Base-by-base conservation (phyloP, 2,797 vertebrate species). In the Diceros bicornis region DNA sequence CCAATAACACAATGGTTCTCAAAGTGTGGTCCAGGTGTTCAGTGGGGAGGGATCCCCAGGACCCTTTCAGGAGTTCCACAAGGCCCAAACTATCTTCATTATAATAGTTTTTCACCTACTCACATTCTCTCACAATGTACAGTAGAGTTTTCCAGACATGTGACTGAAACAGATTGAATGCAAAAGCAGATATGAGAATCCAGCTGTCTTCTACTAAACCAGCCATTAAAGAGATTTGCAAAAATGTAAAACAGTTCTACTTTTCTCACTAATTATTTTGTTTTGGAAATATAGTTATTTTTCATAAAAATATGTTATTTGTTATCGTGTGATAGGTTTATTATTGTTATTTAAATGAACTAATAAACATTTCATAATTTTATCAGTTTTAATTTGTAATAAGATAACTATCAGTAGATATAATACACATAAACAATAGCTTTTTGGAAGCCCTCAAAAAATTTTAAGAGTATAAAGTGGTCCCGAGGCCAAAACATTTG, bases 331-430 rank as follows among this genome's bases (percentile, higher is more conserved):
- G 64, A 41, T 61, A 55, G 29, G 37, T 25, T 52, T 74, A 29
- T 85, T 84, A 23, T 83, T 86, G 13, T 85, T 92, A 47, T 89
- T 66, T 68, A 37, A 92, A 44, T 92, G 71, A 64, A 64, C 64
- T 91, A 66, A 79, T 57, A 50, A 34, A 50, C n/a, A 50, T 12
- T 87, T 92, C 4, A 21, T 4, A 81, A 27, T 69, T 77, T 96
- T 92, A 25, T 83, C 44, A 34, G 17, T 68, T 79, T 90, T 90
- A 74, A 96, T 83, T 75, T 90, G 88, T 92, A 71, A 57, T 89
- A 37, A 72, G 32, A 5, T 62, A 83, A 37, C 37, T 83, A 10
- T 75, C 32, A 37, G 3, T 37, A 96, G 50, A 57, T n/a, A 10
- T 14, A 71, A 37, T 21, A 29, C 52, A 86, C 16, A 52, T 29